A percentile compares a stretch with the other conserved stretches of the same genome.
Conservation (phyloP, 2,797 vertebrate species). For the Siniperca obscura region DNA sequence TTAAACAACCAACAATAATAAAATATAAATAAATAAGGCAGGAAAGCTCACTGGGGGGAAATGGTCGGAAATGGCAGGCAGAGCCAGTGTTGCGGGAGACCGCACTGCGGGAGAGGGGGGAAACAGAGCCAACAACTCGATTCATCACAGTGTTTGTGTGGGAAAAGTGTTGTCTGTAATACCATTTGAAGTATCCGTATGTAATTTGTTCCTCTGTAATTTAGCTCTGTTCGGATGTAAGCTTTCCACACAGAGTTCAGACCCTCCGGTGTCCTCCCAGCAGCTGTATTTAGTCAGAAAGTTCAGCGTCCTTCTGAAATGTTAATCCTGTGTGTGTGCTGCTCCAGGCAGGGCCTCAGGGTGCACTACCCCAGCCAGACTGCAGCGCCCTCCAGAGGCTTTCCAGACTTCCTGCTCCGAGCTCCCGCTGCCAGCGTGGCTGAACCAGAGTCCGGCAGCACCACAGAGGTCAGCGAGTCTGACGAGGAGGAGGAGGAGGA, state of each 20-base stretch:
- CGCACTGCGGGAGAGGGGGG: too few relatives aligned
- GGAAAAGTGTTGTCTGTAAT: too few relatives aligned
- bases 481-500: slow-evolving; percentile 75
- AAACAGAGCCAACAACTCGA: too few relatives aligned
- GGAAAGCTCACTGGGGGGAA: too few relatives aligned
- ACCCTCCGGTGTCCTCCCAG: not conserved
- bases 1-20: too few relatives aligned
- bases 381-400: slow-evolving; percentile 81
- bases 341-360: slow-evolving; percentile 77
- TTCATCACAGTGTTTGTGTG: too few relatives aligned
- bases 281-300: not conserved
- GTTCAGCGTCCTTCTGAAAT: not conserved
- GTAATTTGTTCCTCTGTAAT: not conserved
- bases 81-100: too few relatives aligned
- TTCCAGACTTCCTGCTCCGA: slow-evolving; percentile 78
- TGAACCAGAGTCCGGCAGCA: slow-evolving; percentile 80
- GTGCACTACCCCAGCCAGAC: slow-evolving; percentile 87
- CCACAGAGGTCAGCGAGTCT: slow-evolving; percentile 81
- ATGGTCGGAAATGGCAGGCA: too few relatives aligned
- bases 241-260: not conserved
- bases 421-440: slow-evolving; percentile 74
- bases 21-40: too few relatives aligned
- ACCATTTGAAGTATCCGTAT: too few relatives aligned
- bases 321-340: not conserved
- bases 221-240: not conserved